Base-by-base conservation (phyloP, 2,888 invertebrate genomes). In the Fragum whitleyi region DNA sequence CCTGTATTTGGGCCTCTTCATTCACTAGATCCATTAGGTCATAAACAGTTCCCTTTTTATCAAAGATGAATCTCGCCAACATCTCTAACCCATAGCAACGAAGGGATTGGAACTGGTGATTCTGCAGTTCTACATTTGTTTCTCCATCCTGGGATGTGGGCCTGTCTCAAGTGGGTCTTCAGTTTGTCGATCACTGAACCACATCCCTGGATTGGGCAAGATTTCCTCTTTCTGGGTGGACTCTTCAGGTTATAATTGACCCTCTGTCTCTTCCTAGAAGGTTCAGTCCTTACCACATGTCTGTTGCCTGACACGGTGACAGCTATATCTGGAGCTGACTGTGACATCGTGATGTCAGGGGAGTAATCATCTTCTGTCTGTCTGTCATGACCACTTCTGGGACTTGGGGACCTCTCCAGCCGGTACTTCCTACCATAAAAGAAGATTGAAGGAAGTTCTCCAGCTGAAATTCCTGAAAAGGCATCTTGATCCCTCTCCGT, bases 91-190 rank as follows among this genome's bases (percentile, higher is more conserved):
- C 47, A 7, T 47, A 32, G 26, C 3, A 2, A 11, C 21, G 51
- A n/a, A 53, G 28, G 23, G n/a, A 29, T 19, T 29, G 53, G 11
- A 69, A 69, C 51, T 53, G 29, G 21, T 47, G 9, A 29, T 51
- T 53, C 16, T 16, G 2, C 19, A 69, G 32, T 32, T 53, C 53
- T 3, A 16, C 53, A 2, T 47, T 1, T 14, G 69, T 53, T n/a
- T 53, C 69, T 16, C 21, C 47, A 16, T 67, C 67, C 32, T 67
- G 51, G 69, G 42, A 65, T 65, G 65, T 65, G 65, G 65, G 26
- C 42, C 28, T 57, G 23, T 26, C 65, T 65, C 14, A 42, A 23
- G 29, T 65, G 65, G 39, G 14, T 39, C 42, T 26, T 65, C 16
- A 65, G 26, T 42, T 65, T 65, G 2, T n/a, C 65, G 14, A 42